Evolutionary conservation across 2,113 vertebrate genomes (phyloP).

Genomic region (Himantopus leucocephalus): DNA sequence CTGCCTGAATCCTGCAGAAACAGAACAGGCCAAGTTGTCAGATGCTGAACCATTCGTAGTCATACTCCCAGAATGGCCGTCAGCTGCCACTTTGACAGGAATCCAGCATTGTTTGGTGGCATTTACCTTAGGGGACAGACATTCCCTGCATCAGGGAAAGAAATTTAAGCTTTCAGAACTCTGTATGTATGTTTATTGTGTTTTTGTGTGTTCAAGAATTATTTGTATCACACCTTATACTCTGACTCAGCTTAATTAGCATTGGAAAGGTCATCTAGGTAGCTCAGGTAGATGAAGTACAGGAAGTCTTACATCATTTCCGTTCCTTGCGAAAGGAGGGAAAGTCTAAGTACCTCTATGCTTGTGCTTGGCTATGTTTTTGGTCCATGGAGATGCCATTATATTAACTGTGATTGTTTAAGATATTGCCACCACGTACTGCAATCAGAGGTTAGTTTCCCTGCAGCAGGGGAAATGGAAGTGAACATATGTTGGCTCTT

Average conservation of each 20-base stretch:
- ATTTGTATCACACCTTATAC: neutral
- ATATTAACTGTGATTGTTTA: neutral
- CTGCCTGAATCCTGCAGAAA: neutral
- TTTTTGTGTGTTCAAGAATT: neutral
- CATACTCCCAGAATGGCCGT: neutral
- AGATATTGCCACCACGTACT: neutral
- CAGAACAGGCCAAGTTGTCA: neutral
- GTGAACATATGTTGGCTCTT: neutral
- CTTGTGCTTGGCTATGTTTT: neutral
- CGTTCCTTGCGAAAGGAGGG: neutral
- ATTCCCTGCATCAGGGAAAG: neutral
- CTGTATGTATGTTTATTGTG: neutral
- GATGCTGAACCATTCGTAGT: neutral
- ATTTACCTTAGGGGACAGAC: neutral
- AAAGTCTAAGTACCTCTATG: neutral
- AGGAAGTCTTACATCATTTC: neutral
- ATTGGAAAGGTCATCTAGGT: neutral
- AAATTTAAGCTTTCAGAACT: neutral
- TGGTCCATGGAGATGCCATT: neutral
- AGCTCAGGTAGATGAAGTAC: neutral
- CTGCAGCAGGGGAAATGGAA: neutral
- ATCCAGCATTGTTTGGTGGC: neutral
- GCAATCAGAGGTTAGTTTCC: neutral
- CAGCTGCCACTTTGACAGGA: neutral
- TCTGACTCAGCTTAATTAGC: conserved; percentile 1